Percentiles rank a stretch among this genome's conserved stretches.
Evolutionary conservation across 2,113 vertebrate genomes (phyloP).

Genomic region (Dryoscopus gambensis): DNA sequence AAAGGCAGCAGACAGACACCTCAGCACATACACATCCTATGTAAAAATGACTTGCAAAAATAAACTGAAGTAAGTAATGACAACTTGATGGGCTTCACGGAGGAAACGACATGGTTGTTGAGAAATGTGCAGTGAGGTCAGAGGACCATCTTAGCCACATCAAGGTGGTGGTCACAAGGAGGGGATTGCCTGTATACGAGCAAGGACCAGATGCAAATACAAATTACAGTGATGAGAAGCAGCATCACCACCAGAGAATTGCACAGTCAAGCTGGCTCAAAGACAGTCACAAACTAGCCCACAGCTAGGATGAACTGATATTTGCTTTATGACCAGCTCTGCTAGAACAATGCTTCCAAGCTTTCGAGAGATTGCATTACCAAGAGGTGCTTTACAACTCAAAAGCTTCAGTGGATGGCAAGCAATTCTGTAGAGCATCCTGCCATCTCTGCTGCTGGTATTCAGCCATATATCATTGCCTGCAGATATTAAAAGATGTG

Average conservation of each 20-base stretch:
- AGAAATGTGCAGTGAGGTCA: neutral
- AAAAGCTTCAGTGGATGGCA: neutral
- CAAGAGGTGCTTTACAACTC: neutral
- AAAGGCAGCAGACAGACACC: slow-evolving; percentile 29
- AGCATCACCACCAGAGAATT: neutral
- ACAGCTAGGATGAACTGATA: neutral
- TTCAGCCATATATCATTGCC: neutral
- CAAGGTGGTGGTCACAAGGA: neutral
- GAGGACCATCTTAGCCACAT: neutral
- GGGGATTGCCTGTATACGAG: neutral
- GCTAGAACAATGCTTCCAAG: neutral
- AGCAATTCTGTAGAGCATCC: neutral
- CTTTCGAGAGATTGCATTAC: neutral
- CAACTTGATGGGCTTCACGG: slow-evolving; percentile 4
- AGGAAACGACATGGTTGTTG: neutral
- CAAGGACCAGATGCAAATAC: neutral
- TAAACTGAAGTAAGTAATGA: slow-evolving; percentile 20
- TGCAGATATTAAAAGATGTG: neutral
- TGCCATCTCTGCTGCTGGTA: neutral
- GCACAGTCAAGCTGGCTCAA: neutral
- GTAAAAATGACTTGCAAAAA: slow-evolving; percentile 18
- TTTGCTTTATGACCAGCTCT: neutral
- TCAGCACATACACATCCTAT: neutral
- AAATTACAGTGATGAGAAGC: neutral
- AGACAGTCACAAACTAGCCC: neutral